phyloP scores from a whole-genome alignment of 2,113 vertebrate species.

The Meleagris gallopavo region DNA sequence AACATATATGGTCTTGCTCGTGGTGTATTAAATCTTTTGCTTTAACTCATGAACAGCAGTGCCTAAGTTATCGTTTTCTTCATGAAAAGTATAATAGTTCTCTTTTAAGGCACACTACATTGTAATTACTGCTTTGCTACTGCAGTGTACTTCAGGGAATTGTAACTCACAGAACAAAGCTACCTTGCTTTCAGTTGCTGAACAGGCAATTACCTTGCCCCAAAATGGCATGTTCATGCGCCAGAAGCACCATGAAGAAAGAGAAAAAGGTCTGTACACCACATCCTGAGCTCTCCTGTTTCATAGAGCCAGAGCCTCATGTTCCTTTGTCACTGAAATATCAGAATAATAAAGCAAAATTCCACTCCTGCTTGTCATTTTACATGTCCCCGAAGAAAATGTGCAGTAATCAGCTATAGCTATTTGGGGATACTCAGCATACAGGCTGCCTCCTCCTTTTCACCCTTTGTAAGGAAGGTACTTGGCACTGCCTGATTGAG shows the following conservation, averaged over 20 bases:
- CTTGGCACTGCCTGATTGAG: not conserved
- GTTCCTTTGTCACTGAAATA: constrained; percentile 37
- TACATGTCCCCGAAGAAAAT: constrained; percentile 1
- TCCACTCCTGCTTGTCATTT: constrained; percentile 18
- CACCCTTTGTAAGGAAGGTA: not conserved
- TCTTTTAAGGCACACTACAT: constrained; percentile 60
- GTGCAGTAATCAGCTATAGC: constrained; percentile 3
- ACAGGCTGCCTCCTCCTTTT: not conserved
- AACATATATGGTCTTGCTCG: not conserved
- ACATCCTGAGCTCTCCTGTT: constrained; percentile 9
- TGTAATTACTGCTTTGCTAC: constrained; percentile 55
- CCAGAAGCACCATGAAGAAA: constrained; percentile 18
- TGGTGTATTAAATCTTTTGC: constrained; percentile 25
- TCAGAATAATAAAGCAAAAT: constrained; percentile 49
- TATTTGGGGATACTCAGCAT: not conserved
- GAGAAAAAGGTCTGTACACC: constrained; percentile 10
- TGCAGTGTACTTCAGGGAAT: constrained; percentile 42
- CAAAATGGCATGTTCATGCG: constrained; percentile 47
- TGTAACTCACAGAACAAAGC: constrained; percentile 62
- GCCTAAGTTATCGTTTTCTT: constrained; percentile 36
- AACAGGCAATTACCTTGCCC: constrained; percentile 59
- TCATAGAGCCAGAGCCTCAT: not conserved
- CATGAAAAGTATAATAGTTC: constrained; percentile 31
- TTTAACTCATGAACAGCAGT: constrained; percentile 28
- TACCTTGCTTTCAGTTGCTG: constrained; percentile 64